Base-by-base conservation (phyloP, 2,888 invertebrate genomes). In the Dasypolia templi region DNA sequence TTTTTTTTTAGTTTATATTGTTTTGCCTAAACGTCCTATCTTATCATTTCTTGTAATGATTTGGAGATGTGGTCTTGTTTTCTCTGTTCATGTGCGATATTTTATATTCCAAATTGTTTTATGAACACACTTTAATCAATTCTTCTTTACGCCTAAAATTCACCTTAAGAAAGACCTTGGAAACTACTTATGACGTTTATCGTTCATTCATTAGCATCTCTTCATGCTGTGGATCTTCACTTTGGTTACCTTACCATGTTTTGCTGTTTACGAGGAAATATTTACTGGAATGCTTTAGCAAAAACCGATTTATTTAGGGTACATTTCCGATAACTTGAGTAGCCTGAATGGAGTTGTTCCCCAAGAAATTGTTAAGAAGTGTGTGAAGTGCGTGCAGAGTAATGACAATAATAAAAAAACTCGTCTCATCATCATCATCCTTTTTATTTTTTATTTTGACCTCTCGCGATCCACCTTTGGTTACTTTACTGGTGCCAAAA, bases 201-300 rank as follows among this genome's bases (percentile, higher is more conserved):
- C 22, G 62, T 63, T 35, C 3, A 53, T 59, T 29, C 44, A 65
- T 68, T 71, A 56, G 0, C 12, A 69, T 72, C 49, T 62, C 53
- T 29, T 26, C 35, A 49, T 58, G 22, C 14, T 72, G 42, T 73
- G 58, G 49, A 68, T 71, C 29, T 72, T 70, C 12, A 53, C 66
- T 78, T 69, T 77, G 17, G 56, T 70, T 32, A 61, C 77, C 79
- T 55, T 5, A 22, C 56, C 58, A 68, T 58, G n/a, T n/a, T n/a
- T n/a, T 14, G 5, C 35, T 70, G 65, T 73, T 62, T 51, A 61
- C 65, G 35, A 64, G 44, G 12, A 29, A 72, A 49, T 70, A 14
- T 69, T 75, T 59, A 59, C 51, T 29, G 42, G 2, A 69, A 66
- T 58, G 44, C 35, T 68, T 64, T 12, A 42, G 32, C 5, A 26